Evolutionary conservation across 2,797 vertebrate genomes (phyloP).

Genomic region (Masticophis lateralis): DNA sequence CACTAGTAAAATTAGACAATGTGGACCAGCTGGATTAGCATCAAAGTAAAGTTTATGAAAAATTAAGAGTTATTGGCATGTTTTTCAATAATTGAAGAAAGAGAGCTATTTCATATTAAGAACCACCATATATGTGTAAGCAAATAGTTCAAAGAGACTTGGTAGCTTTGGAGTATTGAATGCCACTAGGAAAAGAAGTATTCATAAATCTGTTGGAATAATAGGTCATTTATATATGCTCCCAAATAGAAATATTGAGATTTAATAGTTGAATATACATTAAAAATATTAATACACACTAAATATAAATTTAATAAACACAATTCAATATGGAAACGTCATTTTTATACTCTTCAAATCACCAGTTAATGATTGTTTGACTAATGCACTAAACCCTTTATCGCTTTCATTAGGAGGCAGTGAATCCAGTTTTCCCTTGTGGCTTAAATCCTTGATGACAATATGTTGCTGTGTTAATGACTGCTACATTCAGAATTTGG

Average conservation of each 20-base stretch:
- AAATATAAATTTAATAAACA: background rate
- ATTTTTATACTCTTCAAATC: background rate
- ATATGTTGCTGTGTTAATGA: constrained; percentile 88
- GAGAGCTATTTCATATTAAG: background rate
- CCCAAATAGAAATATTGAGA: background rate
- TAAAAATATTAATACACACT: background rate
- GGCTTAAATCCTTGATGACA: constrained; percentile 91
- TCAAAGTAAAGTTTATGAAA: background rate
- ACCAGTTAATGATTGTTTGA: background rate
- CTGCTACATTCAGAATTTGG: constrained; percentile 86
- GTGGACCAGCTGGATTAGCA: background rate
- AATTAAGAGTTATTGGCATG: background rate
- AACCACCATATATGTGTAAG: background rate
- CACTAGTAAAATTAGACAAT: background rate
- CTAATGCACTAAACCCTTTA: background rate
- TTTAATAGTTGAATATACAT: background rate
- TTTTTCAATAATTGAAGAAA: background rate
- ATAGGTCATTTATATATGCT: background rate
- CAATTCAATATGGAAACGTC: background rate
- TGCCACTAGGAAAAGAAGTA: background rate
- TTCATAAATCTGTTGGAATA: background rate
- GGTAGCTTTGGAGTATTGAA: background rate
- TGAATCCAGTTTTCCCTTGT: constrained; percentile 77
- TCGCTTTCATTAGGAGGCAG: constrained; percentile 65
- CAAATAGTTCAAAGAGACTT: background rate